Conservation (phyloP, 2,888 invertebrate genomes). For the Drosophila demipolita region DNA sequence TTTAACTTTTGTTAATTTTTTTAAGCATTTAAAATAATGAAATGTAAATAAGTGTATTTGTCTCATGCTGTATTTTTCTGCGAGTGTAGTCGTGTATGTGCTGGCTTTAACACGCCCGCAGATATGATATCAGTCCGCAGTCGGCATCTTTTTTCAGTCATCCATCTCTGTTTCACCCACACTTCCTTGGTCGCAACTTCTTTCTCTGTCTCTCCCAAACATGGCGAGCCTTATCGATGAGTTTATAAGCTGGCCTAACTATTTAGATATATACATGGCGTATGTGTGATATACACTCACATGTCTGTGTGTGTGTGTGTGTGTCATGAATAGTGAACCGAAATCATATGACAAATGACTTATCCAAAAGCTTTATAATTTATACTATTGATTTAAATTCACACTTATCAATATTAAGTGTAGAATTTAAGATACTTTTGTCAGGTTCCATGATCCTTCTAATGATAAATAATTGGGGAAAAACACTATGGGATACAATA, state of each 20-base stretch:
- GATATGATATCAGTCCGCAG: constrained; percentile 56
- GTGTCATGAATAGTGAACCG: constrained; percentile 38
- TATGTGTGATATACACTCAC: background rate
- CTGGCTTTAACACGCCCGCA: constrained; percentile 15
- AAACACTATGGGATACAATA: background rate
- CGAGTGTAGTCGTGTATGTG: constrained; percentile 4
- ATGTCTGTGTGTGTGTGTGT: constrained; percentile 6
- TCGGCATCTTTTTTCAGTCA: constrained; percentile 15
- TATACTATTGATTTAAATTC: background rate
- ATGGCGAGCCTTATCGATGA: constrained; percentile 51
- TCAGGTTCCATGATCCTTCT: constrained; percentile 10
- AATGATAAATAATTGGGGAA: background rate
- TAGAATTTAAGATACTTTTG: constrained; percentile 4
- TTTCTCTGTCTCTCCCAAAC: constrained; percentile 12
- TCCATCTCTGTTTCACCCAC: constrained; percentile 17
- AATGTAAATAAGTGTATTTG: background rate
- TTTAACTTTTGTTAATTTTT: background rate
- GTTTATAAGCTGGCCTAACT: constrained; percentile 54
- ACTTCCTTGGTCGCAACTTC: background rate
- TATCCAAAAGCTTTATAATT: background rate
- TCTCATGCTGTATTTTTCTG: background rate
- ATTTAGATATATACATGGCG: constrained; percentile 17
- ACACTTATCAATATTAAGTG: constrained; percentile 6
- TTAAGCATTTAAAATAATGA: background rate
- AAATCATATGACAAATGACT: constrained; percentile 1